Evolutionary conservation across 1,140 invertebrate genomes (phyloP), one percentile per base, ranked within the genome.

Genomic region (Tetramorium alpestre): DNA sequence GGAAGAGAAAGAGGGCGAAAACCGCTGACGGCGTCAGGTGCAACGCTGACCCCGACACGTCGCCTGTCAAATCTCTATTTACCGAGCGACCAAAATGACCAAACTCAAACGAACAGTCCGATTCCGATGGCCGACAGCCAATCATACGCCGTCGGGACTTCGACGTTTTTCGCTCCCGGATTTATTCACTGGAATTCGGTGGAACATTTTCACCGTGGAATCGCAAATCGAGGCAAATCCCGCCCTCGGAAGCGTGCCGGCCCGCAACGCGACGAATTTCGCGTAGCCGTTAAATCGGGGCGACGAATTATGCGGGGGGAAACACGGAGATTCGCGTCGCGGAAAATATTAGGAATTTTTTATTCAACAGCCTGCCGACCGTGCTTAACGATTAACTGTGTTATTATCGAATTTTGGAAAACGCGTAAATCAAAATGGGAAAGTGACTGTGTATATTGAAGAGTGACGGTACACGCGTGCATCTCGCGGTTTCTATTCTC

Each of bases 1-100:
- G 60, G 51, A 56, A 67, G 64, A 76, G 67, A 87, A 81, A 88
- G 88, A 86, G 88, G 86, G 88, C 86, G 92, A 94, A 94, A 94
- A 93, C 91, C 92, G 92, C 90, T 93, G 93, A 91, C 92, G 90
- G 91, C 92, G 93, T 94, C 94, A 94, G 91, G 92, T 94, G 93
- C 93, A 94, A 92, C 88, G 87, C 86, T 89, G 78, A 77, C 88
- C 92, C 88, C 87, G 87, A 91, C 90, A 90, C 92, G 91, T 92
- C 90, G 92, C 93, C 89, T 92, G 93, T 94, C 93, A 93, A 93
- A 92, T 92, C 86, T 86, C 92, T 90, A 91, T 93, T 91, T 91
- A 92, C 91, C 90, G 87, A 92, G 85, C 89, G 67, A 89, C 78
- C 87, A 88, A 93, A 93, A 93, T 93, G 90, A 91, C 91, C 93